A percentile compares a stretch with the other conserved stretches of the same genome.
phyloP scores from a whole-genome alignment of 2,888 invertebrate species.

The Epiblema foenella region DNA sequence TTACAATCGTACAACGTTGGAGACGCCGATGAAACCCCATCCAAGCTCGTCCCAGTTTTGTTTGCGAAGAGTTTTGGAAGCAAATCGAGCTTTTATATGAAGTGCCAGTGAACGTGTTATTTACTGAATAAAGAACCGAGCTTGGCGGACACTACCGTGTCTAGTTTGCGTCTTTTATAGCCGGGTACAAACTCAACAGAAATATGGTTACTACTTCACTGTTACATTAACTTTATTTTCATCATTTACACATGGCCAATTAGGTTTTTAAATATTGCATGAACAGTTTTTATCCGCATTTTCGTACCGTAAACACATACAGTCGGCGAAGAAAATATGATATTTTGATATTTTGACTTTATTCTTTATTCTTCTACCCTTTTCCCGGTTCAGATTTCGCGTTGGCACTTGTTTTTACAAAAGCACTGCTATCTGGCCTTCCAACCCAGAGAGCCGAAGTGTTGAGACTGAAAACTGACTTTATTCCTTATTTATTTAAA shows the following conservation, averaged over 20 bases:
- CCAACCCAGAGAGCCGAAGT: no score
- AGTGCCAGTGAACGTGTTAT: not conserved
- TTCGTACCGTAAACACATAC: no score
- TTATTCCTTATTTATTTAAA: not conserved
- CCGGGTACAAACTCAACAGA: not conserved
- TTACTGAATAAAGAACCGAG: conserved; percentile 11
- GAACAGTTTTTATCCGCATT: no score
- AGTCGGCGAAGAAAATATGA: no score
- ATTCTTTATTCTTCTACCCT: no score
- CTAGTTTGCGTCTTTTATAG: not conserved
- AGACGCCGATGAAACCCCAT: conserved; percentile 11
- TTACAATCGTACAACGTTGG: conserved; percentile 1
- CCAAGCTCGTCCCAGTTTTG: conserved; percentile 18
- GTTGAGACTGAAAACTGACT: no score
- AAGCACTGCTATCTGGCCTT: no score
- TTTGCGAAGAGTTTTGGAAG: conserved; percentile 34
- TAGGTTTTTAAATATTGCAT: no score
- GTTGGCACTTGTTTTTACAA: no score
- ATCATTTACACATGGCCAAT: no score
- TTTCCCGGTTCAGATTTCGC: no score
- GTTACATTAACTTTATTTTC: not conserved
- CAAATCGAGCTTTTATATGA: conserved; percentile 29
- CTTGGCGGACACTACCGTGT: not conserved
- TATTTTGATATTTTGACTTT: no score
- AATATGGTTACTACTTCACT: not conserved